Conservation (phyloP, 2,797 vertebrate genomes). For the Chelonia mydas region DNA sequence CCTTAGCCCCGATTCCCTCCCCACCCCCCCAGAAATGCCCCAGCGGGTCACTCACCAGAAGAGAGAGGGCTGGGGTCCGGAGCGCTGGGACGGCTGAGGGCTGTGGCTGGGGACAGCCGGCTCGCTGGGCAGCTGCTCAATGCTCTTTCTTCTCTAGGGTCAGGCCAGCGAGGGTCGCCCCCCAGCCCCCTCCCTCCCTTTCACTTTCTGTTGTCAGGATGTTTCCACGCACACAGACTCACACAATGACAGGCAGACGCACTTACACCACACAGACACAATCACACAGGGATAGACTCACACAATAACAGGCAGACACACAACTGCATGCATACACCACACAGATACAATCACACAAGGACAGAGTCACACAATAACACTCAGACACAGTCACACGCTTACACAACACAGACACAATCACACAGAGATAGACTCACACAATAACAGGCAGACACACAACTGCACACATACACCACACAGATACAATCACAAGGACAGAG, state of each 20-base stretch:
- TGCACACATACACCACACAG: too few relatives aligned
- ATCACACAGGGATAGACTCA: neutral
- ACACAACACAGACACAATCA: neutral
- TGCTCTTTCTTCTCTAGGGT: neutral
- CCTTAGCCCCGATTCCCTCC: neutral
- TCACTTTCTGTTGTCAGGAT: neutral
- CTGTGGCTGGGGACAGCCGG: neutral
- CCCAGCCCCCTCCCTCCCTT: neutral
- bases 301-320: neutral
- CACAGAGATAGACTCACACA: neutral
- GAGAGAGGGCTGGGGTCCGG: neutral
- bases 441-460: neutral
- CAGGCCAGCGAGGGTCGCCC: neutral
- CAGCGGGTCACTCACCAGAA: neutral
- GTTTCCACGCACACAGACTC: neutral
- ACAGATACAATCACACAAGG: neutral
- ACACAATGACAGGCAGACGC: too few relatives aligned
- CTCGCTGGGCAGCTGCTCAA: neutral
- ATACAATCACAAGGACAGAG: neutral
- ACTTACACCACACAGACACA: neutral
- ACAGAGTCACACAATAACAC: neutral
- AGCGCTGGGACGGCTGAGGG: too few relatives aligned
- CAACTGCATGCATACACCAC: too few relatives aligned
- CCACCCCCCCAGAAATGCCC: neutral
- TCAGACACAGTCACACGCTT: neutral